Percentiles rank a stretch among this genome's conserved stretches.
Evolutionary conservation across 2,888 invertebrate species (phyloP).

Genomic region (Tipula confusa): DNA sequence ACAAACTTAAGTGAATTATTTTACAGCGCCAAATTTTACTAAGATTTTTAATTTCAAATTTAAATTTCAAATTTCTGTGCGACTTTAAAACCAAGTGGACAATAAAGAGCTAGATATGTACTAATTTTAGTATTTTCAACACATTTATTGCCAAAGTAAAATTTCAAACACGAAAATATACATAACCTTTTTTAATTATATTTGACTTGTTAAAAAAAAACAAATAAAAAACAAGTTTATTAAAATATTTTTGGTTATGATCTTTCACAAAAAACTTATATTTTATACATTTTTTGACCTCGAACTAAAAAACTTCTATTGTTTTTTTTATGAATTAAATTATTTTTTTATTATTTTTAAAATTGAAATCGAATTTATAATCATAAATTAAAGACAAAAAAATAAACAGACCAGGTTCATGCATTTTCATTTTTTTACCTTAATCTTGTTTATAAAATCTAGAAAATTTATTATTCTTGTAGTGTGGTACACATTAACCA

Average conservation of each 20-base stretch:
- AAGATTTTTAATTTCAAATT: too few relatives aligned
- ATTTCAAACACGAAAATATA: neutral
- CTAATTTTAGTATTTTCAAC: neutral
- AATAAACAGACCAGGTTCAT: neutral
- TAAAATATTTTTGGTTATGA: neutral
- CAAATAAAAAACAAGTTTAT: neutral
- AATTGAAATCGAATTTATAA: neutral
- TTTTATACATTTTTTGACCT: neutral
- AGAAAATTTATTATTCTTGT: neutral
- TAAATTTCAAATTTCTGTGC: too few relatives aligned
- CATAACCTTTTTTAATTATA: conserved; percentile 3
- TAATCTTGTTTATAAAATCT: conserved; percentile 9
- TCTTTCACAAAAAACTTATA: neutral
- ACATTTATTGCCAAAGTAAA: neutral
- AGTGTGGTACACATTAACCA: neutral
- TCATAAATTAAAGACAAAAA: neutral
- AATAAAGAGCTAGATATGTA: neutral
- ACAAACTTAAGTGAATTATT: too few relatives aligned
- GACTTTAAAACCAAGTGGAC: neutral
- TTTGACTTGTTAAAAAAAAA: neutral
- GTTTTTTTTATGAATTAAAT: neutral
- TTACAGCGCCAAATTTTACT: too few relatives aligned
- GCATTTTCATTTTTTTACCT: neutral
- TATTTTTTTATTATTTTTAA: neutral
- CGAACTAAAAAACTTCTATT: neutral